These are phyloP conservation scores for Centropristis striata DNA, from an alignment of 2,113 vertebrate species.

Conservation along the genomic window DNA sequence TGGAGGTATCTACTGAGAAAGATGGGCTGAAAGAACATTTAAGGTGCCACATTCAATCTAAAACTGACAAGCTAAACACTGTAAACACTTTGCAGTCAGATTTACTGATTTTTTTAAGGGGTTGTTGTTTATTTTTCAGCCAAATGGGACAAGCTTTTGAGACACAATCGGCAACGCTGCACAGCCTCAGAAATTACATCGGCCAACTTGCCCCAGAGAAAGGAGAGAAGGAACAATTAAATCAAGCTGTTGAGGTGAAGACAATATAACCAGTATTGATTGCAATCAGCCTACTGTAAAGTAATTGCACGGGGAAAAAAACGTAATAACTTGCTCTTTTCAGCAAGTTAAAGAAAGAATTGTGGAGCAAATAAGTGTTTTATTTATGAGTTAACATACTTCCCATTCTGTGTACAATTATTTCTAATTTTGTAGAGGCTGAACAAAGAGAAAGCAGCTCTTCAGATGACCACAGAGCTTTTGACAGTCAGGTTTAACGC, in stretches of 20 bases:
- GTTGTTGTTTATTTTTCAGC: slow-evolving; percentile 71
- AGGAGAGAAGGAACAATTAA: slow-evolving; percentile 77
- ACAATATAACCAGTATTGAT: slow-evolving; percentile 62
- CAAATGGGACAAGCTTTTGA: slow-evolving; percentile 79
- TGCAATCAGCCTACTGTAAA: slow-evolving; percentile 53
- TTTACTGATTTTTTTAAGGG: slow-evolving; percentile 13
- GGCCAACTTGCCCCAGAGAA: slow-evolving; percentile 79
- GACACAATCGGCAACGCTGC: slow-evolving; percentile 81
- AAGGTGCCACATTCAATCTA: slow-evolving; percentile 71
- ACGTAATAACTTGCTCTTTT: slow-evolving; percentile 22
- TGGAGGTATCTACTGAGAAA: slow-evolving; percentile 75
- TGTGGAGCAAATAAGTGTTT: background rate
- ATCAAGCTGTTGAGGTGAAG: slow-evolving; percentile 79
- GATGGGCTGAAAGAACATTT: slow-evolving; percentile 80
- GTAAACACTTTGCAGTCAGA: slow-evolving; percentile 41
- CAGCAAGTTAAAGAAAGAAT: slow-evolving; percentile 1
- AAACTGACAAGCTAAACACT: slow-evolving; percentile 11
- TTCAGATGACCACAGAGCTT: slow-evolving; percentile 82
- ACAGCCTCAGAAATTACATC: slow-evolving; percentile 86
- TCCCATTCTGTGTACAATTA: background rate
- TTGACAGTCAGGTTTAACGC: slow-evolving; percentile 83
- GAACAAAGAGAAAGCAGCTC: slow-evolving; percentile 81
- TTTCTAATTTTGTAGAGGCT: slow-evolving; percentile 73
- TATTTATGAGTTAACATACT: background rate
- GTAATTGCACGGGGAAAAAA: slow-evolving; percentile 32